Base-by-base conservation (phyloP, 1,140 invertebrate species). In the Tyrophagus putrescentiae region DNA sequence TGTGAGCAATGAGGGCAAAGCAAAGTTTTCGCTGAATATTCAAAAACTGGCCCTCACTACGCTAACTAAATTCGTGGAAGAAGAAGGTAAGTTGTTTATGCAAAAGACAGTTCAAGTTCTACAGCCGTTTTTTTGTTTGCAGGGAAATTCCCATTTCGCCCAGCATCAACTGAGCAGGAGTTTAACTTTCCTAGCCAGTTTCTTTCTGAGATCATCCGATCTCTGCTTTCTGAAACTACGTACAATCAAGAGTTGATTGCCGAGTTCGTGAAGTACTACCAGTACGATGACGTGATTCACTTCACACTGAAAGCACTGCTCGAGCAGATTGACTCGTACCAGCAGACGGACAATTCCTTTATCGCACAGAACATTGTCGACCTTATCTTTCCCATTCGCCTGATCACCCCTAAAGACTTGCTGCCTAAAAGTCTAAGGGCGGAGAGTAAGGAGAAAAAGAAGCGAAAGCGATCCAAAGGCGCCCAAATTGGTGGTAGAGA, bases 291-390 rank as follows among this genome's bases (percentile, higher is more conserved):
- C 68, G 74, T 83, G 6, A 52, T 70, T 34, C 69, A 66, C 54
- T 65, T 69, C 61, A 63, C 67, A 11, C 63, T 74, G 52, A 70
- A 69, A 28, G 64, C 81, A 16, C 78, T 78, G 64, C 72, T 75
- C 61, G 71, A 75, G 4, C 80, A 80, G 72, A 76, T 77, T 66
- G 67, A 78, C 33, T n/a, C 9, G 7, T 13, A 59, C 34, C 44
- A 44, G 16, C 29, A 32, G 3, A 3, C n/a, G 21, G 21, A 45
- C 23, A 23, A 68, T 81, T 64, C 74, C 74, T n/a, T 33, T 41
- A 52, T 82, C 67, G 79, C 84, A 58, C 74, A 79, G 60, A 86
- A 85, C 71, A 80, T 82, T 65, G 70, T 86, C 28, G 75, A 79
- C 56, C 69, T 87, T 18, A 66, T 85, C 29, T 77, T 83, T 67